Conservation (phyloP, 1,140 invertebrate species). For the Euura saliciscinereae region DNA sequence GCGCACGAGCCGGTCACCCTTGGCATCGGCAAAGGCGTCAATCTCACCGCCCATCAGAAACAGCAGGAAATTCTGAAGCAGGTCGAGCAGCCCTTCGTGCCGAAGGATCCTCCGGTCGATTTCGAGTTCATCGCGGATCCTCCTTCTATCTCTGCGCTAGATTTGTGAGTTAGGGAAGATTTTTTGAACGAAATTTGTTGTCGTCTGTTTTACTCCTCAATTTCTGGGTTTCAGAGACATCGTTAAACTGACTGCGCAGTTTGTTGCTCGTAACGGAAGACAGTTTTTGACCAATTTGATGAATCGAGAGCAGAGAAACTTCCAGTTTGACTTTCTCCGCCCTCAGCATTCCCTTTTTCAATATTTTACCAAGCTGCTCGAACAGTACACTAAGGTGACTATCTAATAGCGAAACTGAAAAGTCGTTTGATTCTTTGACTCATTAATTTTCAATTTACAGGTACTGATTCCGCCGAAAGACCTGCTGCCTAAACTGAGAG, state of each 20-base stretch:
- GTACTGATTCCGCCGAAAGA: conserved; percentile 94
- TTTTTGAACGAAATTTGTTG: conserved; percentile 21
- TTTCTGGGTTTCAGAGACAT: conserved; percentile 78
- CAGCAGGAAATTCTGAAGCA: conserved; percentile 90
- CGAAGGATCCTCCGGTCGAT: conserved; percentile 93
- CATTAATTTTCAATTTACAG: conserved; percentile 47
- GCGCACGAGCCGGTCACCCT: conserved; percentile 57
- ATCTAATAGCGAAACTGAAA: neutral
- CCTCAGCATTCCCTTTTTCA: conserved; percentile 98
- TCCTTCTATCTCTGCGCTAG: conserved; percentile 97
- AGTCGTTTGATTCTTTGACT: neutral
- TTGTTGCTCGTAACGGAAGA: conserved; percentile 97
- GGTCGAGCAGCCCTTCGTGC: conserved; percentile 86
- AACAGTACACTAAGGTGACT: conserved; percentile 94
- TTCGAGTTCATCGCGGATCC: conserved; percentile 99
- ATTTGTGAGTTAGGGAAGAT: conserved; percentile 73
- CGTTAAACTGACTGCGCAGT: conserved; percentile 97
- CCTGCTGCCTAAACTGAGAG: conserved; percentile 78
- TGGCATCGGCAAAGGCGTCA: conserved; percentile 58
- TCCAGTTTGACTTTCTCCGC: conserved; percentile 98
- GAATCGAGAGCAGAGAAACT: conserved; percentile 98
- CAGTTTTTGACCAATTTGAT: conserved; percentile 98
- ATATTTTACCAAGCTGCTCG: conserved; percentile 97
- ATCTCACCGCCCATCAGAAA: conserved; percentile 79
- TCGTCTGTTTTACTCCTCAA: conserved; percentile 22